phyloP scores from a whole-genome alignment of 1,140 invertebrate genomes.

The Colletes gigas region DNA sequence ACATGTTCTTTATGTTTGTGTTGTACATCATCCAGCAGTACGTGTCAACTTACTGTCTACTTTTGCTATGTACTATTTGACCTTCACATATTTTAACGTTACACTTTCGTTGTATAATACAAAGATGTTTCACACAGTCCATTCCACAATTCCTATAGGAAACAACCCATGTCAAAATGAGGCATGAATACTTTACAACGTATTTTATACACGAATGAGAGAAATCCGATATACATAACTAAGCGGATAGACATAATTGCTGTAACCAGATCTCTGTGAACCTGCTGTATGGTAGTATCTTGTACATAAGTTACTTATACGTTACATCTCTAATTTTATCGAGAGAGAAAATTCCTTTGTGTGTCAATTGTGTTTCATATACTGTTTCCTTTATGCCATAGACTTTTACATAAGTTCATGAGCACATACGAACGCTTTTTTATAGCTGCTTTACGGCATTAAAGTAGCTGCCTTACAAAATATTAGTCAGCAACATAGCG shows the following conservation, averaged over 20 bases:
- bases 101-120: conserved; percentile 41
- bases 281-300: conserved; percentile 48
- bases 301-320: conserved; percentile 13
- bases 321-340: conserved; percentile 3
- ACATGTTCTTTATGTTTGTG: conserved; percentile 58
- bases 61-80: conserved; percentile 75
- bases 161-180: conserved; percentile 23
- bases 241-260: conserved; percentile 4
- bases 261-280: conserved; percentile 8
- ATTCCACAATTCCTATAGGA: conserved; percentile 43
- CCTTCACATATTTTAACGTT: conserved; percentile 49
- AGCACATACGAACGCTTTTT: conserved; percentile 34
- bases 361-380: conserved; percentile 17
- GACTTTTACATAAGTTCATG: conserved; percentile 36
- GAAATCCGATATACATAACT: conserved; percentile 3
- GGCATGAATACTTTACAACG: conserved; percentile 32
- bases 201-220: neutral
- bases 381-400: conserved; percentile 38
- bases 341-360: conserved; percentile 2
- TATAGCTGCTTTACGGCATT: conserved; percentile 36
- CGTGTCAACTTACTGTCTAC: conserved; percentile 74
- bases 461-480: conserved; percentile 21
- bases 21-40: conserved; percentile 62
- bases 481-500: conserved; percentile 22
- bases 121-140: conserved; percentile 27